Evolutionary conservation across 2,888 invertebrate species (phyloP).

Genomic region (Hoplodrina ambigua): DNA sequence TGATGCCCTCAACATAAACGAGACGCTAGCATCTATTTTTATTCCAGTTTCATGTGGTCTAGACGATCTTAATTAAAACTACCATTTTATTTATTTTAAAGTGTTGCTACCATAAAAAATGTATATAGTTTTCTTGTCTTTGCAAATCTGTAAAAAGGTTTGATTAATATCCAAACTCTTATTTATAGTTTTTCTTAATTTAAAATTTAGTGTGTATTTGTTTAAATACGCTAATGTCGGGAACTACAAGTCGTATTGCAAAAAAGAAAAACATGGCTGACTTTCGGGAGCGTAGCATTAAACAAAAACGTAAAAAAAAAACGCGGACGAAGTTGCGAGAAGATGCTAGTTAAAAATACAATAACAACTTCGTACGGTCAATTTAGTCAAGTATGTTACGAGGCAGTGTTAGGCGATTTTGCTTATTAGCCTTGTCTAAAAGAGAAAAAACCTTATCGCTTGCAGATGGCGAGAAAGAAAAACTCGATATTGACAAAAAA

Average conservation of each 20-base stretch:
- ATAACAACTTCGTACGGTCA: background rate
- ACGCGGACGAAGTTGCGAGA: too few species aligned
- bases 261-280: too few species aligned
- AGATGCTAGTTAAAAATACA: background rate
- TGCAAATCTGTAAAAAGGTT: background rate
- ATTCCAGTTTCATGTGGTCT: conserved; percentile 12
- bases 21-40: background rate
- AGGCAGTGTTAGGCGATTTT: background rate
- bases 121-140: background rate
- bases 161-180: background rate
- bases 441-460: conserved; percentile 3
- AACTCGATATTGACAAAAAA: conserved; percentile 14
- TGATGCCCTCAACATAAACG: background rate
- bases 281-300: too few species aligned
- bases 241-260: too few species aligned
- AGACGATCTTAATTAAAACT: conserved; percentile 10
- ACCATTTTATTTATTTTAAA: background rate
- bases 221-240: too few species aligned
- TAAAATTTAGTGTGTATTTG: too few species aligned
- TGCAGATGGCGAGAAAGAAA: conserved; percentile 22
- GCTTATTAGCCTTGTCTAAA: conserved; percentile 9
- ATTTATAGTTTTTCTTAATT: background rate
- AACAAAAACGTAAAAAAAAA: too few species aligned
- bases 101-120: too few species aligned
- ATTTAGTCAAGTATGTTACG: background rate